Evolutionary conservation across 2,888 invertebrate species (phyloP), one percentile per base, ranked within the genome.

Genomic region (Chaitophorus viminalis): DNA sequence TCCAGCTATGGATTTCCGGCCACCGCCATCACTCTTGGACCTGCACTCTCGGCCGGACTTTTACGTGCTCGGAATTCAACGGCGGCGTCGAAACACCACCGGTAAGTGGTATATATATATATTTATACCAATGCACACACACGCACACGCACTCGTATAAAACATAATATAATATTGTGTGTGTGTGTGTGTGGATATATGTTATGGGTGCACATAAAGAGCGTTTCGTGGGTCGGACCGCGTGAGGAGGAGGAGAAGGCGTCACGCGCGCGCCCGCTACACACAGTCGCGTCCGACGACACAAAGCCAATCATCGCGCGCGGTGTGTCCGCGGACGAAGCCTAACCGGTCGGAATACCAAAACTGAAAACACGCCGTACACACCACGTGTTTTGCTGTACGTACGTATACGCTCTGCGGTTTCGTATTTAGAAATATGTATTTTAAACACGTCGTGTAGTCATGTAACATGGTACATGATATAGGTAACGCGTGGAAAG

Each of bases 51-150:
- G n/a, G 11, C 68, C 8, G 17, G 17, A n/a, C 6, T 68, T 68
- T 68, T 70, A 70, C 70, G 70, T 70, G 70, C 70, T 70, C 70
- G 70, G 70, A 70, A 70, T 70, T 29, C 70, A 11, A 29, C 70
- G 70, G 29, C 31, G 17, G 14, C 70, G 70, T 17, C 29, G 29
- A n/a, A n/a, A n/a, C 46, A 46, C 11, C 46, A 46, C 46, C 65
- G n/a, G 65, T n/a, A 65, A n/a, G 70, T 31, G 29, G 70, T 70
- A 29, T 70, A 70, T 68, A n/a, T n/a, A n/a, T n/a, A n/a, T 68
- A 68, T 68, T n/a, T 68, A 68, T 68, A 9, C 39, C 39, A 8
- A 8, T 9, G 8, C 11, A n/a, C n/a, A n/a, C 6, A 65, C 17
- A 3, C 4, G 8, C 25, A 31, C 70, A 31, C 29, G 70, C 29